Conservation (phyloP, 2,113 vertebrate genomes). For the Aleadryas rufinucha region DNA sequence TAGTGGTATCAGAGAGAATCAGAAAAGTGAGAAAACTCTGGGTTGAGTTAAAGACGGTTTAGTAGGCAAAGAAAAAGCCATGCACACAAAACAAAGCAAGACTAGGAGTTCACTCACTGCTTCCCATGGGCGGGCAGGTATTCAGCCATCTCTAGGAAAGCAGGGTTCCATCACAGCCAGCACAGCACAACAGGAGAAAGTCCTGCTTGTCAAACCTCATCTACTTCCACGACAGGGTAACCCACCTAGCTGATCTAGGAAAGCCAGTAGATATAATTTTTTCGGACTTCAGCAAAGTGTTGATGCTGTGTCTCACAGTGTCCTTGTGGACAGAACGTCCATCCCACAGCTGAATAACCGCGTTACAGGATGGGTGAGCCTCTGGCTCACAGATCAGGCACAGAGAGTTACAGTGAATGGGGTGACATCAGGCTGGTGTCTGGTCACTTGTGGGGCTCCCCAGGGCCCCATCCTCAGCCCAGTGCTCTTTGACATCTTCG, state of each 20-base stretch:
- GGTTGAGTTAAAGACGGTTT: neutral
- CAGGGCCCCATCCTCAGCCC: too few relatives aligned
- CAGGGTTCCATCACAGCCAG: neutral
- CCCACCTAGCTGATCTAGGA: neutral
- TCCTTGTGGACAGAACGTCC: too few relatives aligned
- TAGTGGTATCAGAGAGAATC: neutral
- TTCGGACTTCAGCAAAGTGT: neutral
- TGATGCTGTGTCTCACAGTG: too few relatives aligned
- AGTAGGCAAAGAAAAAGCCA: neutral
- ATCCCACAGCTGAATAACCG: too few relatives aligned
- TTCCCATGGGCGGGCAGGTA: neutral
- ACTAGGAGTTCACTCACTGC: neutral
- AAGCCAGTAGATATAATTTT: neutral
- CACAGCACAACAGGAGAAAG: neutral
- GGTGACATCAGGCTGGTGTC: too few relatives aligned
- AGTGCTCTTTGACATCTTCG: too few relatives aligned
- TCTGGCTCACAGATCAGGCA: too few relatives aligned
- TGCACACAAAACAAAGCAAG: neutral
- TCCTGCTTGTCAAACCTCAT: neutral
- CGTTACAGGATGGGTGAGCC: too few relatives aligned
- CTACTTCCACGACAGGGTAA: neutral
- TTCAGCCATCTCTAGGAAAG: neutral
- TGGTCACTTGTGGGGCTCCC: too few relatives aligned
- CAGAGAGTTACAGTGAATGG: too few relatives aligned
- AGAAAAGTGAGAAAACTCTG: neutral